A percentile compares a stretch with the other conserved stretches of the same genome.
Evolutionary conservation across 2,888 invertebrate genomes (phyloP).

Genomic region (Aspidiotus destructor): DNA sequence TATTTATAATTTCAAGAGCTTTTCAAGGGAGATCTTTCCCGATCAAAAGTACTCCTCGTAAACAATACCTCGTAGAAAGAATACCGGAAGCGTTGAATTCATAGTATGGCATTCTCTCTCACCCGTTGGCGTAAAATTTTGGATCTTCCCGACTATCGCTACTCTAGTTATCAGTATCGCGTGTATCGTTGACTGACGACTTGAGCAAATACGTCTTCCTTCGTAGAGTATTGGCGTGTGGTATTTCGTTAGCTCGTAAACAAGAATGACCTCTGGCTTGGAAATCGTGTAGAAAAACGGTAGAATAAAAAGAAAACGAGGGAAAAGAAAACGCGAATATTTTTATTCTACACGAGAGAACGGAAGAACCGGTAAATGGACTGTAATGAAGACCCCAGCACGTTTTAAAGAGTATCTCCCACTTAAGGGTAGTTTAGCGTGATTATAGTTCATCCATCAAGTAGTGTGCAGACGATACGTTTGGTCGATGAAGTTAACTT

Average conservation of each 20-base stretch:
- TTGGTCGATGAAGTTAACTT: constrained; percentile 24
- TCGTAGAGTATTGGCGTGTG: too few relatives aligned
- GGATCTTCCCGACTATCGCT: too few relatives aligned
- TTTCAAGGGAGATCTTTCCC: too few relatives aligned
- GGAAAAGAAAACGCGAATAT: constrained; percentile 12
- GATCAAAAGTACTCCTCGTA: too few relatives aligned
- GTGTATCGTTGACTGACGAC: too few relatives aligned
- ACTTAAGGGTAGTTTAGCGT: constrained; percentile 35
- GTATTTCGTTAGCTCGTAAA: constrained; percentile 6
- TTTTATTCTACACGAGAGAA: constrained; percentile 25
- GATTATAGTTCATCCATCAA: constrained; percentile 36
- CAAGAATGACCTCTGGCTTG: constrained; percentile 19
- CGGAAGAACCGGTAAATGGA: constrained; percentile 31
- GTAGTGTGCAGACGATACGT: constrained; percentile 24
- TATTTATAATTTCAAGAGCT: too few relatives aligned
- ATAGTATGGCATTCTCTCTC: too few relatives aligned
- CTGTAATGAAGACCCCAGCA: constrained; percentile 29
- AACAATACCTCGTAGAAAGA: too few relatives aligned
- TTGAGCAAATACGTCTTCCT: too few relatives aligned
- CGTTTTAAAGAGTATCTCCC: constrained; percentile 30
- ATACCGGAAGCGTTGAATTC: too few relatives aligned
- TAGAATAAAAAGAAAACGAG: neutral
- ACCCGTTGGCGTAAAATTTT: too few relatives aligned
- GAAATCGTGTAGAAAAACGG: constrained; percentile 7
- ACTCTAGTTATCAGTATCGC: too few relatives aligned